Evolutionary conservation across 2,888 invertebrate genomes (phyloP).

Genomic region (Apocheima hispidaria): DNA sequence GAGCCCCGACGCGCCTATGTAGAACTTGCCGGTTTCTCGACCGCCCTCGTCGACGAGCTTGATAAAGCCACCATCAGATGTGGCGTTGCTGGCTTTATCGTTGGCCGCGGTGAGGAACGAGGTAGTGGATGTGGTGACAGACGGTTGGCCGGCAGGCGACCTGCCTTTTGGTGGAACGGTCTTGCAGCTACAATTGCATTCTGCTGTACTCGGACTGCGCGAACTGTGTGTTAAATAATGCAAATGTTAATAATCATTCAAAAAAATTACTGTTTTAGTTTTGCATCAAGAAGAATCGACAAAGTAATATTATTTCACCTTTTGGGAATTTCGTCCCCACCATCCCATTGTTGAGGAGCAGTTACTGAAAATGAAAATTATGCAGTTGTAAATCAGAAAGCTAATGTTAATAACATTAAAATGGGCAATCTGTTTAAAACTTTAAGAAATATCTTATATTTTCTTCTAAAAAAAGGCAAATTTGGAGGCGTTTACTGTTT

Average conservation of each 20-base stretch:
- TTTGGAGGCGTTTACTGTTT: too few relatives aligned
- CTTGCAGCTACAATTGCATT: slow-evolving; percentile 26
- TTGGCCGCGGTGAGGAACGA: slow-evolving; percentile 64
- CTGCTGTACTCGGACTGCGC: background rate
- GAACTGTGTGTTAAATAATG: background rate
- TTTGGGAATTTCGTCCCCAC: slow-evolving; percentile 40
- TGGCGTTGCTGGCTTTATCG: slow-evolving; percentile 50
- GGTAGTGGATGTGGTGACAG: slow-evolving; percentile 59
- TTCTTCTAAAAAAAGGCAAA: too few relatives aligned
- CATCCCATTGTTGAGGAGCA: slow-evolving; percentile 41
- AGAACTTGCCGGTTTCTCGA: slow-evolving; percentile 72
- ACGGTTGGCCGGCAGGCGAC: slow-evolving; percentile 37
- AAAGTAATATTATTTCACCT: background rate
- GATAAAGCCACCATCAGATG: slow-evolving; percentile 60
- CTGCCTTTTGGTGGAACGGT: slow-evolving; percentile 6
- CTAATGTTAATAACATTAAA: background rate
- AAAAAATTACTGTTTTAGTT: background rate
- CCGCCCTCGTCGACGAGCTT: slow-evolving; percentile 66
- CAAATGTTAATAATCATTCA: too few relatives aligned
- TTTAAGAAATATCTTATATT: too few relatives aligned
- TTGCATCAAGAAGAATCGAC: background rate
- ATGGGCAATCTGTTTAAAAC: too few relatives aligned
- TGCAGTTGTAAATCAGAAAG: background rate
- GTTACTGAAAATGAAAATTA: slow-evolving; percentile 23
- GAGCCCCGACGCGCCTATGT: slow-evolving; percentile 72